Base-by-base conservation (phyloP, 2,888 invertebrate species). In the Parelbella ahira region DNA sequence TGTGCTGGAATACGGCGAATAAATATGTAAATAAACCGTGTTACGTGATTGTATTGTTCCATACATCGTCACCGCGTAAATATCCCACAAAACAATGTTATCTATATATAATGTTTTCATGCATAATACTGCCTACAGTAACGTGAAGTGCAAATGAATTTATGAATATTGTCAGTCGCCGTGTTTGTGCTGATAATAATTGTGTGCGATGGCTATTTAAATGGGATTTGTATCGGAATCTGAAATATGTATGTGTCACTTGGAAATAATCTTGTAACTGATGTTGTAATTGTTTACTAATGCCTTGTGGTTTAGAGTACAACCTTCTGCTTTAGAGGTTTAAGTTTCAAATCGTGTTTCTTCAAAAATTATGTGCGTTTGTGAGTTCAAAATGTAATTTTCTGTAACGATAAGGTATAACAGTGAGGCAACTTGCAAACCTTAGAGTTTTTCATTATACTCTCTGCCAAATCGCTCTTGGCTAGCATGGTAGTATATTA, bases 31-130 rank as follows among this genome's bases (percentile, higher is more conserved):
- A 24, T 13, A 23, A 33, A 33, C 33, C 33, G 9, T 33, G 23
- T 33, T 33, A 23, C 33, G 18, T 18, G 15, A 25, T 25, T 10
- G 18, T 36, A 24, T 25, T 36, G 15, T 36, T 10, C 18, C 6
- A 13, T 4, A 18, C 10, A 10, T 13, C 34, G 34, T 34, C 33
- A 33, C 13, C 1, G 4, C 4, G 13, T 27, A 37, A 28, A 28
- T 13, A 28, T 21, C 29, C 7, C 21, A 10, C 18, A 30, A 30
- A 30, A 38, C 30, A 38, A 38, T 30, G 18, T 38, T 38, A 38
- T 38, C 38, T 18, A 11, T 30, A 30, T 18, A 38, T 38, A n/a
- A n/a, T n/a, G n/a, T n/a, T 38, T 24, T 18, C 11, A 25, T 15
- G 18, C 15, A 34, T 15, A 34, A 8, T 25, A 34, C 34, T 7